phyloP scores from a whole-genome alignment of 2,113 vertebrate species.

The Caranx melampygus region DNA sequence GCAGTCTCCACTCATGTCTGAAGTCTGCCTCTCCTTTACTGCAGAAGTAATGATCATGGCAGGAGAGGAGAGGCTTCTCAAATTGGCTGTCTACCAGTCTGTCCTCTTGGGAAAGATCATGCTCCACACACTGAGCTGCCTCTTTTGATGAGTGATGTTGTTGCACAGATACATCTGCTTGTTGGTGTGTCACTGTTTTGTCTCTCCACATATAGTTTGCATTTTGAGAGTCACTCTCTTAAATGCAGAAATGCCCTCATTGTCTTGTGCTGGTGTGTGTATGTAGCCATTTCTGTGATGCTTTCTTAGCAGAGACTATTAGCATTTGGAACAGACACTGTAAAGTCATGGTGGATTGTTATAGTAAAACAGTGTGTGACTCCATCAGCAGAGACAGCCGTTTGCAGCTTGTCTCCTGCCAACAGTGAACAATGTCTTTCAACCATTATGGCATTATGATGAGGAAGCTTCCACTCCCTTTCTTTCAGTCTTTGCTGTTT shows the following conservation, averaged over 20 bases:
- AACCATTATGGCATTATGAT: not conserved
- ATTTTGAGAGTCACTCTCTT: conserved; percentile 33
- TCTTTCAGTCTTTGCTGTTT: too few species aligned
- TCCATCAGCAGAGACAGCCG: too few species aligned
- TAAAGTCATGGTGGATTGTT: not conserved
- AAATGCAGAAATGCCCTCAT: conserved; percentile 5
- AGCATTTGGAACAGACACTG: conserved; percentile 1
- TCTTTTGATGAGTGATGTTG: conserved; percentile 46
- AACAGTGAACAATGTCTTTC: not conserved
- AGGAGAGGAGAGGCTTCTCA: conserved; percentile 54
- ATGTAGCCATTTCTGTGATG: not conserved
- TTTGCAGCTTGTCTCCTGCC: not conserved
- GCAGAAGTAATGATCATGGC: conserved; percentile 53
- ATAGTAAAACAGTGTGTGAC: not conserved
- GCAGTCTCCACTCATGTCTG: conserved; percentile 7
- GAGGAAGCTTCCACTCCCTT: too few species aligned
- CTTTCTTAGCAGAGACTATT: not conserved
- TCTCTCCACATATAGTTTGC: conserved; percentile 48
- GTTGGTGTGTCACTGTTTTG: conserved; percentile 66
- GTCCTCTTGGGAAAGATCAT: conserved; percentile 48
- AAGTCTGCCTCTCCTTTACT: conserved; percentile 37
- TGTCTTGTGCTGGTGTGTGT: conserved; percentile 1
- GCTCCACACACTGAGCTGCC: conserved; percentile 53
- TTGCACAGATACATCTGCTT: conserved; percentile 62
- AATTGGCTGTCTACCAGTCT: conserved; percentile 62